Evolutionary conservation across 1,140 invertebrate genomes (phyloP).

Genomic region (Psilanteris sp.): DNA sequence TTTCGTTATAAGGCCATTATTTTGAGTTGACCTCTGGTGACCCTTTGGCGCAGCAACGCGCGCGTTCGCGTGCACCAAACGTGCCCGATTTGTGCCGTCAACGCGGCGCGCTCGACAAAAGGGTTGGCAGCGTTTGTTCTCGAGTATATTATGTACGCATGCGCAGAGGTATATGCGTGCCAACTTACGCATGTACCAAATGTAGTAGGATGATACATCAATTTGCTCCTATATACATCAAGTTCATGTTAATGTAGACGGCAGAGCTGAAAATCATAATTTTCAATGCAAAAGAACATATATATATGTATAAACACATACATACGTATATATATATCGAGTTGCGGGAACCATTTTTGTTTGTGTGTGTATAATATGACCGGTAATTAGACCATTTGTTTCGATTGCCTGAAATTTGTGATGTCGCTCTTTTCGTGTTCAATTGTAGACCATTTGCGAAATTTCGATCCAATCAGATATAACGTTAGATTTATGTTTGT

Average conservation of each 20-base stretch:
- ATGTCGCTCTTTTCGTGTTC: no score
- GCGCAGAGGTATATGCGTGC: conserved; percentile 60
- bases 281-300: conserved; percentile 32
- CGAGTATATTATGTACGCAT: conserved; percentile 56
- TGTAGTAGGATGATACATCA: conserved; percentile 54
- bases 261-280: conserved; percentile 44
- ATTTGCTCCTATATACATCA: conserved; percentile 53
- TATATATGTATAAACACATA: no score
- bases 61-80: not conserved
- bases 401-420: conserved; percentile 33
- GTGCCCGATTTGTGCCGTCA: not conserved
- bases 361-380: conserved; percentile 49
- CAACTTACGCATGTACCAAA: conserved; percentile 62
- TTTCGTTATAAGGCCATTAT: conserved; percentile 65
- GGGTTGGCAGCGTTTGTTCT: conserved; percentile 48
- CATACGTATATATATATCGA: no score
- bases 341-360: conserved; percentile 40
- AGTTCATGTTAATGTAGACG: conserved; percentile 52
- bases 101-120: conserved; percentile 23
- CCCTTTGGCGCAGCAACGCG: conserved; percentile 11
- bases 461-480: no score
- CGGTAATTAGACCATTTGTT: conserved; percentile 39
- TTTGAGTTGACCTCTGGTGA: conserved; percentile 26
- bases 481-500: no score
- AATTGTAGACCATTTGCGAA: no score